A percentile compares a stretch with the other conserved stretches of the same genome.
Conservation (phyloP, 2,797 vertebrate genomes). For the Diglossa cyanea region DNA sequence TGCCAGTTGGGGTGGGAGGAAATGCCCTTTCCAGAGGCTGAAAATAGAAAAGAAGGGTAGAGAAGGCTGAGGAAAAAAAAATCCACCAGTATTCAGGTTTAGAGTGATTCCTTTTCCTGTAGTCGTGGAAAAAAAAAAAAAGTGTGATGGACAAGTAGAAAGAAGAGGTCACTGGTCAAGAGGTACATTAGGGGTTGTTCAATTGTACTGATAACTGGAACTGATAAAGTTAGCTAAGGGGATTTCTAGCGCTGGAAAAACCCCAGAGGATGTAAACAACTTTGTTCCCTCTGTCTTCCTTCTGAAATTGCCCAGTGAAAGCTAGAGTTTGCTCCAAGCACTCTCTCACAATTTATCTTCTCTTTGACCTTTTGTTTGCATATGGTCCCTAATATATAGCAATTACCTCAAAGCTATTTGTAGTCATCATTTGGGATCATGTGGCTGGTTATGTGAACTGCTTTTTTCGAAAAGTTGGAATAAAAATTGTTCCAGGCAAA, state of each 20-base stretch:
- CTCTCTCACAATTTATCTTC: constrained; percentile 29
- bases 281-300: neutral
- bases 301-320: constrained; percentile 20
- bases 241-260: neutral
- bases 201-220: neutral
- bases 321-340: neutral
- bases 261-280: constrained; percentile 4
- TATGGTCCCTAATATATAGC: neutral
- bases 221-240: neutral
- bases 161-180: constrained; percentile 30
- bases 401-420: constrained; percentile 18
- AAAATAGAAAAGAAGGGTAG: neutral
- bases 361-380: constrained; percentile 30
- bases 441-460: neutral
- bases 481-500: neutral
- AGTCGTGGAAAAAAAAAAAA: neutral
- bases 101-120: neutral
- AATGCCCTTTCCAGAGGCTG: neutral
- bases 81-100: neutral
- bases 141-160: neutral
- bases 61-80: neutral
- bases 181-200: neutral
- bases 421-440: neutral
- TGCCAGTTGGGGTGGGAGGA: neutral
- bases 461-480: neutral